phyloP scores from a whole-genome alignment of 2,888 invertebrate species.

The Lepidocyrtinus sp. region DNA sequence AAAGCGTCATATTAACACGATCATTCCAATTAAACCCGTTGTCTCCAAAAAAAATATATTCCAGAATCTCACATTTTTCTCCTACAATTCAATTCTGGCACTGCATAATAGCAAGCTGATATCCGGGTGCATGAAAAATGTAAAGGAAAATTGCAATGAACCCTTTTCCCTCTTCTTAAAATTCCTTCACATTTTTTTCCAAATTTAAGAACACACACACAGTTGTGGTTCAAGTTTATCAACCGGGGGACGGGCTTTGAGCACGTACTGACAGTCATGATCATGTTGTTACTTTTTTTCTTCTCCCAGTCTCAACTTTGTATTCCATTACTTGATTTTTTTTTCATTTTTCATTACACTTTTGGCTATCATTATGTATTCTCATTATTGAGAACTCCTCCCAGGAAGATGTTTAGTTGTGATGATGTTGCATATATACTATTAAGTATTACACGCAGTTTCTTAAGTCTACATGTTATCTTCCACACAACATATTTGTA shows the following conservation, averaged over 20 bases:
- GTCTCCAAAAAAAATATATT: too few species aligned
- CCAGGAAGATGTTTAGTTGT: slow-evolving; percentile 29
- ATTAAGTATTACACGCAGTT: not conserved
- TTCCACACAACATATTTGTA: not conserved
- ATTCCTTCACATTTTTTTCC: slow-evolving; percentile 16
- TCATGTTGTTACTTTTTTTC: not conserved
- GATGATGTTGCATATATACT: not conserved
- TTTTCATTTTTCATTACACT: slow-evolving; percentile 49
- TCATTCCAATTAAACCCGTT: too few species aligned
- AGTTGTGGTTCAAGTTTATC: slow-evolving; percentile 30
- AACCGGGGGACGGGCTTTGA: slow-evolving; percentile 46
- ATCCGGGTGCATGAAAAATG: too few species aligned
- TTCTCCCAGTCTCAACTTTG: slow-evolving; percentile 20
- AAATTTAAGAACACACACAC: slow-evolving; percentile 19
- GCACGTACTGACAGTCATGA: slow-evolving; percentile 49
- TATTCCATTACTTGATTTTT: slow-evolving; percentile 43
- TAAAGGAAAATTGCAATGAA: not conserved
- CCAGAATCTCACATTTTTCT: too few species aligned
- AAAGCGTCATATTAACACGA: too few species aligned
- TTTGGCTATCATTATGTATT: slow-evolving; percentile 48
- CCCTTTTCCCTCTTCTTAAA: slow-evolving; percentile 13
- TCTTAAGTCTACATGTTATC: not conserved
- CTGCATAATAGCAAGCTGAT: too few species aligned
- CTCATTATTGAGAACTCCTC: slow-evolving; percentile 43
- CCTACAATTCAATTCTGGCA: too few species aligned